Evolutionary conservation across 2,797 vertebrate species (phyloP).

Genomic region (Nannoperca obscura): DNA sequence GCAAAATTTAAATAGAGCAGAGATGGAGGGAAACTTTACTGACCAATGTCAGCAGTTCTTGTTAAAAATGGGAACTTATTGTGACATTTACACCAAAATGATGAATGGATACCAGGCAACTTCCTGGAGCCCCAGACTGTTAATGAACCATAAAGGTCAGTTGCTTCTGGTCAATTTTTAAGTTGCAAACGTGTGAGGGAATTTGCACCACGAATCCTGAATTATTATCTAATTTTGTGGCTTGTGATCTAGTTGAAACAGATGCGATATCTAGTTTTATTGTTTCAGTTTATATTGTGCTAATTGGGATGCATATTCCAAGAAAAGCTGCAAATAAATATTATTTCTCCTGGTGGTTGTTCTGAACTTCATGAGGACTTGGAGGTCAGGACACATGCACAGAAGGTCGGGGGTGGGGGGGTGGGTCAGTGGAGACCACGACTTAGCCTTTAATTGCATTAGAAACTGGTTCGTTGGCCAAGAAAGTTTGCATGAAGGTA

Average conservation of each 20-base stretch:
- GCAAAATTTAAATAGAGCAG: neutral
- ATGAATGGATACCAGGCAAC: neutral
- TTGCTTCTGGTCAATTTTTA: rapidly evolving
- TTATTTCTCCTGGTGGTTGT: neutral
- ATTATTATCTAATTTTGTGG: neutral
- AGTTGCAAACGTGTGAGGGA: neutral
- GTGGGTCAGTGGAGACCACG: neutral
- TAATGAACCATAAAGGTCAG: no score
- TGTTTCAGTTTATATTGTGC: no score
- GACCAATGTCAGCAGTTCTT: neutral
- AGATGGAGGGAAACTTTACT: neutral
- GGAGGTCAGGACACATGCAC: neutral
- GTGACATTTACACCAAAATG: no score
- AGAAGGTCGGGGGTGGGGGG: neutral
- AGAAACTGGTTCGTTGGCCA: neutral
- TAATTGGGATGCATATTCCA: no score
- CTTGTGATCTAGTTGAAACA: no score
- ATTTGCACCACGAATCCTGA: neutral
- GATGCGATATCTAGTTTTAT: no score
- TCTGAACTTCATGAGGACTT: neutral
- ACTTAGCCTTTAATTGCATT: neutral
- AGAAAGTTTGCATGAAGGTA: no score
- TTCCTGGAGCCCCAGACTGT: neutral
- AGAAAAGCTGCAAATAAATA: no score
- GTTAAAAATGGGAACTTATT: neutral